Percentiles rank a stretch among this genome's conserved stretches.
These are phyloP conservation scores for Chorisops tibialis DNA, from an alignment of 2,888 invertebrate genomes.

Conservation along the genomic window DNA sequence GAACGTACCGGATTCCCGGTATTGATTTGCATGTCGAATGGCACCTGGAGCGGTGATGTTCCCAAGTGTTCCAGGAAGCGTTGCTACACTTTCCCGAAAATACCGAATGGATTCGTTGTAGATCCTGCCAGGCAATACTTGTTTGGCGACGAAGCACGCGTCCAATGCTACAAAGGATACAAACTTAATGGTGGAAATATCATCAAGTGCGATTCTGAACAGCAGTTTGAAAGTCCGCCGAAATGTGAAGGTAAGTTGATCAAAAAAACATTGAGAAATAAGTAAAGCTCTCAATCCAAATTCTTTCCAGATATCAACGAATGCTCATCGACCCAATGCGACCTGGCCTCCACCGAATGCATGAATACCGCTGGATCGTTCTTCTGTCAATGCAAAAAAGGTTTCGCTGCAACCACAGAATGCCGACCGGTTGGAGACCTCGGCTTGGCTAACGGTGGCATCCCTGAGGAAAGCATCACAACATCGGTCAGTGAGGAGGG, in stretches of 20 bases:
- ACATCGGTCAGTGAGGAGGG: constrained; percentile 80
- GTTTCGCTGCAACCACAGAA: constrained; percentile 80
- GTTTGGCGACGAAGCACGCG: constrained; percentile 86
- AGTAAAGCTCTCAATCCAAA: background rate
- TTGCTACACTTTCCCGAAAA: constrained; percentile 65
- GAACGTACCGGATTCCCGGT: constrained; percentile 85
- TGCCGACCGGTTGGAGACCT: constrained; percentile 88
- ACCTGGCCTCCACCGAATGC: constrained; percentile 85
- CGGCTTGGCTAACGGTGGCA: constrained; percentile 75
- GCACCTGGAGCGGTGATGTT: constrained; percentile 90
- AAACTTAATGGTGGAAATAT: constrained; percentile 80
- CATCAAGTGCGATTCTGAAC: constrained; percentile 79
- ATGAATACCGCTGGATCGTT: constrained; percentile 85
- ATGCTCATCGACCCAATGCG: constrained; percentile 84
- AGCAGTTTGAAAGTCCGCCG: constrained; percentile 78
- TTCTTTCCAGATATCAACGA: constrained; percentile 73
- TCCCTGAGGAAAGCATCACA: constrained; percentile 84
- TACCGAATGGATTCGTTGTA: constrained; percentile 83
- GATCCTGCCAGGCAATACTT: constrained; percentile 73
- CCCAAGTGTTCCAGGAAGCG: constrained; percentile 74
- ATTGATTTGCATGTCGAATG: constrained; percentile 90
- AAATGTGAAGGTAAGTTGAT: constrained; percentile 67
- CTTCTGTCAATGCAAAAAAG: constrained; percentile 80
- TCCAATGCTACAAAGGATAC: constrained; percentile 88
- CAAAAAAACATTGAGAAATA: background rate